Base-by-base conservation (phyloP, 2,797 vertebrate genomes). In the Peromyscus melanophrys region DNA sequence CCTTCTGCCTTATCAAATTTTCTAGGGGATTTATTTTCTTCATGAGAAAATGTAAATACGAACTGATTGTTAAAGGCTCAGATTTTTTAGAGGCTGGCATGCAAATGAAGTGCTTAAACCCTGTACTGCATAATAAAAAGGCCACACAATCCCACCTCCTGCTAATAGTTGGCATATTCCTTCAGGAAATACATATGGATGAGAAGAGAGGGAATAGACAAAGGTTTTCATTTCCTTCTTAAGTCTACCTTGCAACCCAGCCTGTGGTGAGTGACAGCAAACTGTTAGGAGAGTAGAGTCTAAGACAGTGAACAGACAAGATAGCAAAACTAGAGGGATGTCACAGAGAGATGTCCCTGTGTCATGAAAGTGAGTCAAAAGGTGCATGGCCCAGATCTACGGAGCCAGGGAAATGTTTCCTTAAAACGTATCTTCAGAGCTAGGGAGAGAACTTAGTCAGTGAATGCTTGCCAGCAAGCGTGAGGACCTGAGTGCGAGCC, bases 1-100 rank as follows among this genome's bases (percentile, higher is more conserved):
- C 29, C 52, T n/a, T 75, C 37, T 12, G 8, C 92, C 6, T 57
- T 76, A 21, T 67, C 81, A 90, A n/a, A 85, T 57, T 43, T 73
- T 59, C 57, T 27, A 23, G 31, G 11, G 31, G 31, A n/a, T 85
- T 67, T 69, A 10, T 67, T 76, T 77, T 85, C 67, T 67, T 94
- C 34, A 67, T 6, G 1, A 85, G 29, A 92, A 96, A 59, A 5
- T 52, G 83, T 55, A 95, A 84, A 93, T 90, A 13, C 57, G 1
- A 84, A 88, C 80, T 88, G 55, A 83, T 95, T 75, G 86, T 92
- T 69, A 89, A 95, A 46, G 34, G 25, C 11, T 90, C 85, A 84
- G 37, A 81, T 46, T 92, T 92, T 59, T 96, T 61, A 34, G 57
- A 78, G 61, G 89, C 1, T 92, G 59, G 87, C 46, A 85, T 59